Evolutionary conservation across 2,113 vertebrate species (phyloP).

Genomic region (Apus apus): DNA sequence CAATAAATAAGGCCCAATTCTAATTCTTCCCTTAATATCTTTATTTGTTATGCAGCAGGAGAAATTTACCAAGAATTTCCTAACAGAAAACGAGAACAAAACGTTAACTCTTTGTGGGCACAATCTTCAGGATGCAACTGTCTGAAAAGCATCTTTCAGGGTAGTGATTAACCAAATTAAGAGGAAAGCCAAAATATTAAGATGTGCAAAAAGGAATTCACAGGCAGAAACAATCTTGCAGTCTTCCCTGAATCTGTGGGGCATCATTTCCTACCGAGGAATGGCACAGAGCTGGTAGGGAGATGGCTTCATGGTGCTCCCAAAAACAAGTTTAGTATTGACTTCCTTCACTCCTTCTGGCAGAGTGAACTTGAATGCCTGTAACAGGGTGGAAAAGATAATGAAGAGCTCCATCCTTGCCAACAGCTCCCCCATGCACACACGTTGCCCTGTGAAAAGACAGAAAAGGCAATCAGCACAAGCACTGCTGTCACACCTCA

Average conservation of each 20-base stretch:
- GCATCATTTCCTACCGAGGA: neutral
- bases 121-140: neutral
- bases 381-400: constrained; percentile 45
- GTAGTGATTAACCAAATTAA: neutral
- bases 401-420: constrained; percentile 67
- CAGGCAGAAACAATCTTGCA: neutral
- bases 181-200: neutral
- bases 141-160: neutral
- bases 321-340: constrained; percentile 10
- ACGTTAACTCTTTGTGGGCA: neutral
- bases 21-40: neutral
- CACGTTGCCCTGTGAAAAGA: constrained; percentile 28
- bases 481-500: neutral
- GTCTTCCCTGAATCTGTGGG: neutral
- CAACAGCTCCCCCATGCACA: constrained; percentile 62
- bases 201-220: neutral
- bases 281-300: constrained; percentile 57
- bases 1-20: neutral
- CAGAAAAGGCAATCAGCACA: neutral
- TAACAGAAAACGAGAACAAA: neutral
- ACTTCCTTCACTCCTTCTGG: constrained; percentile 38
- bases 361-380: constrained; percentile 45
- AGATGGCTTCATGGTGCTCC: constrained; percentile 40
- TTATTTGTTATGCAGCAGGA: neutral
- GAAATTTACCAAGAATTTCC: neutral